These are phyloP conservation scores for Ophonus ardosiacus DNA, from an alignment of 2,888 invertebrate species.

Conservation along the genomic window DNA sequence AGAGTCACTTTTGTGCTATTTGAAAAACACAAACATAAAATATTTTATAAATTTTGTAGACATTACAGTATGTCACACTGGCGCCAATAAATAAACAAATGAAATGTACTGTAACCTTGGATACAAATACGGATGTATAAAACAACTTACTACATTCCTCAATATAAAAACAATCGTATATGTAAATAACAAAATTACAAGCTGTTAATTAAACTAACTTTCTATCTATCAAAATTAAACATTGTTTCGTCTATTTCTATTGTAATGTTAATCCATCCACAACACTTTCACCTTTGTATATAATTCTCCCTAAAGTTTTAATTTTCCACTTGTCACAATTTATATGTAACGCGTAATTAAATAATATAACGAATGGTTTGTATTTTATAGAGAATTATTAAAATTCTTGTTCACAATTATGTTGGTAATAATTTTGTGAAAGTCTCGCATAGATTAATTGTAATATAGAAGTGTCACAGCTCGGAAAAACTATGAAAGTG, in stretches of 20 bases:
- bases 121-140: not conserved
- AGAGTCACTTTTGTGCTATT: too few relatives aligned
- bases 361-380: not conserved
- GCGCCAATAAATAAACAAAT: not conserved
- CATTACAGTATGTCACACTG: not conserved
- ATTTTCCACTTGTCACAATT: not conserved
- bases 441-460: not conserved
- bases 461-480: not conserved
- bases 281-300: not conserved
- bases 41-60: not conserved
- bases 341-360: not conserved
- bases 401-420: not conserved
- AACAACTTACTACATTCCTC: not conserved
- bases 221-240: slow-evolving; percentile 12
- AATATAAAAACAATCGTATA: slow-evolving; percentile 22
- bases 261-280: not conserved
- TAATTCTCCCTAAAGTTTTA: not conserved
- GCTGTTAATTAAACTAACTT: slow-evolving; percentile 34
- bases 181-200: slow-evolving; percentile 31
- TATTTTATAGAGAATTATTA: not conserved
- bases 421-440: not conserved
- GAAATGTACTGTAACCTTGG: not conserved
- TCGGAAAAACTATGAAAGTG: not conserved
- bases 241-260: not conserved
- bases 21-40: too few relatives aligned